phyloP scores from a whole-genome alignment of 2,797 vertebrate species.

The Pempheris klunzingeri region DNA sequence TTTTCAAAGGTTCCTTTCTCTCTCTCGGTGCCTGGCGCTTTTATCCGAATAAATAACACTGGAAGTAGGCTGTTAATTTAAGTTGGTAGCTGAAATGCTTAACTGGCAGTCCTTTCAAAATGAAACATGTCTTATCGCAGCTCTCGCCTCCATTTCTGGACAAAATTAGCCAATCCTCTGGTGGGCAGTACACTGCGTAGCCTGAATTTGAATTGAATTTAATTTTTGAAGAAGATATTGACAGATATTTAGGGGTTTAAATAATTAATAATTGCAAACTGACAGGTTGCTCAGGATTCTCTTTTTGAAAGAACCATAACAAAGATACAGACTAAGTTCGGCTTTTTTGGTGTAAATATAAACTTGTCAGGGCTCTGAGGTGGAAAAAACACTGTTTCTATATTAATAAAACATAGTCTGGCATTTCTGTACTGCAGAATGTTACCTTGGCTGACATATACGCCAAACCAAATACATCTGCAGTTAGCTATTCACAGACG shows the following conservation, averaged over 20 bases:
- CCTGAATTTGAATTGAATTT: too few relatives aligned
- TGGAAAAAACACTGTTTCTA: not conserved
- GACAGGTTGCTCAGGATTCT: too few relatives aligned
- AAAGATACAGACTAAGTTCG: not conserved
- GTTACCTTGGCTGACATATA: too few relatives aligned
- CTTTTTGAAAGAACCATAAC: too few relatives aligned
- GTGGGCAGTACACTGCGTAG: not conserved
- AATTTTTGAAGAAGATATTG: not conserved
- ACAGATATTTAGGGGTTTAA: not conserved
- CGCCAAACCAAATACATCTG: not conserved
- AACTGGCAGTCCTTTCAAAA: not conserved
- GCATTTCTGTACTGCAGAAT: conserved; percentile 6
- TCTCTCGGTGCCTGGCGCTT: not conserved
- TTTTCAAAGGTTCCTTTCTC: not conserved
- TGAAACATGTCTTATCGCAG: not conserved
- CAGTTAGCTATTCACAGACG: not conserved
- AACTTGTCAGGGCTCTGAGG: not conserved
- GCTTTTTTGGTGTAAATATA: not conserved
- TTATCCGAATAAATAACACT: conserved; percentile 12
- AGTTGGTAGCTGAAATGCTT: too few relatives aligned
- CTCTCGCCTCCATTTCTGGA: not conserved
- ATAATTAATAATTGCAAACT: too few relatives aligned
- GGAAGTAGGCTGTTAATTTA: not conserved
- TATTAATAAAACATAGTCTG: not conserved
- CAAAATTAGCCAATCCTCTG: not conserved